Percentiles rank a stretch among this genome's conserved stretches.
These are phyloP conservation scores for Melipona bicolor DNA, from an alignment of 2,888 invertebrate species.

Conservation along the genomic window DNA sequence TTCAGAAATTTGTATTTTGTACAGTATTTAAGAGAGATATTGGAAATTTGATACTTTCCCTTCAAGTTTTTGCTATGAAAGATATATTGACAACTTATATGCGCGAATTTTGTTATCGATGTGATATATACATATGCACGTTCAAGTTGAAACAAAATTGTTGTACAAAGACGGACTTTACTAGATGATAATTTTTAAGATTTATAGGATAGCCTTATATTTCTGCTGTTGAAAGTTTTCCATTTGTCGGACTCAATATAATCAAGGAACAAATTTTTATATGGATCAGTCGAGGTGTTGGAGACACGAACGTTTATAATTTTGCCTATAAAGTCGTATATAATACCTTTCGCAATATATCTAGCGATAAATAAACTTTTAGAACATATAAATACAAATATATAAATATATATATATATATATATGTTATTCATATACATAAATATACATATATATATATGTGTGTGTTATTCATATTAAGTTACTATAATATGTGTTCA, in stretches of 20 bases:
- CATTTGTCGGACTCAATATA: not conserved
- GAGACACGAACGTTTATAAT: constrained; percentile 3
- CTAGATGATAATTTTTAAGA: not conserved
- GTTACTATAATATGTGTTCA: constrained; percentile 6
- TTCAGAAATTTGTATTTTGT: constrained; percentile 55
- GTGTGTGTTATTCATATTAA: constrained; percentile 12
- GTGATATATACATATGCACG: constrained; percentile 21
- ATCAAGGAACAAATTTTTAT: constrained; percentile 22
- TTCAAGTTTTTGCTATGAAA: constrained; percentile 28
- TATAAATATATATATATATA: not conserved
- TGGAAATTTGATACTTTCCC: constrained; percentile 41
- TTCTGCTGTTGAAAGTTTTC: not conserved
- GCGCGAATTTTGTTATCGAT: constrained; percentile 27
- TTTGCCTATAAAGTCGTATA: not conserved
- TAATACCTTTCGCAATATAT: not conserved
- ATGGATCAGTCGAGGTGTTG: constrained; percentile 19
- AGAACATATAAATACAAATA: constrained; percentile 3
- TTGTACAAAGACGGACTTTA: constrained; percentile 8
- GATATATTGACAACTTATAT: constrained; percentile 6
- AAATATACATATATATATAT: not conserved
- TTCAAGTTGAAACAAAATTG: not conserved
- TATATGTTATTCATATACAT: not conserved
- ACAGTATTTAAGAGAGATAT: constrained; percentile 52
- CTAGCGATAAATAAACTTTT: constrained; percentile 9
- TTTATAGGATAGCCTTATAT: not conserved